Conservation (phyloP, 1,140 invertebrate species). For the Drosophila watanabei region DNA sequence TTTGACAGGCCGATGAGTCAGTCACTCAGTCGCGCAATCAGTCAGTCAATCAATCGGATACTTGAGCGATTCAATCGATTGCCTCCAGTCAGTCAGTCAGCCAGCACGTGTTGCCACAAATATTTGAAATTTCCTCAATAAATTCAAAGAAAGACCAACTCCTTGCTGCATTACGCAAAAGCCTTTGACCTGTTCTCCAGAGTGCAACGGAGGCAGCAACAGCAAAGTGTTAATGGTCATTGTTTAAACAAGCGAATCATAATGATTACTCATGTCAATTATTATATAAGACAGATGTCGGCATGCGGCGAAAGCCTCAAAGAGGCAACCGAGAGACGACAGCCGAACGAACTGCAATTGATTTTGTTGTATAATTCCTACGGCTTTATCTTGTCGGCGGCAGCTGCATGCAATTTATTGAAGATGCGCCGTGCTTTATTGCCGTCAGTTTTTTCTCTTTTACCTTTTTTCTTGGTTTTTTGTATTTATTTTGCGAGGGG, state of each 20-base stretch:
- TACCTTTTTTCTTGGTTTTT: neutral
- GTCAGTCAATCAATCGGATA: slow-evolving; percentile 46
- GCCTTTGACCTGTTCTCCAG: slow-evolving; percentile 12
- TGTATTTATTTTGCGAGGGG: neutral
- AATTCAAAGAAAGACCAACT: neutral
- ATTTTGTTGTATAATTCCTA: slow-evolving; percentile 80
- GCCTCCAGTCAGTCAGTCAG: slow-evolving; percentile 23
- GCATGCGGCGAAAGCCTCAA: slow-evolving; percentile 62
- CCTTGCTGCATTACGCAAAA: slow-evolving; percentile 37
- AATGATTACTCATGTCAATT: slow-evolving; percentile 74
- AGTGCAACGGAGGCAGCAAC: slow-evolving; percentile 14
- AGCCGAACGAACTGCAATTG: slow-evolving; percentile 59
- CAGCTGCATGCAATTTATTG: slow-evolving; percentile 76
- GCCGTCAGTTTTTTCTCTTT: slow-evolving; percentile 12
- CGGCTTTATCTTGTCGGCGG: slow-evolving; percentile 69
- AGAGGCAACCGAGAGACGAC: slow-evolving; percentile 30
- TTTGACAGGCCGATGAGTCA: slow-evolving; percentile 47
- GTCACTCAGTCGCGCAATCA: slow-evolving; percentile 43
- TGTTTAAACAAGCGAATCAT: slow-evolving; percentile 52
- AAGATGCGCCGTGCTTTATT: slow-evolving; percentile 73
- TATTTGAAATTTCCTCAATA: neutral
- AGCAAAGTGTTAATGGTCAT: slow-evolving; percentile 59
- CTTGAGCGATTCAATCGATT: slow-evolving; percentile 8
- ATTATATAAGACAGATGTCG: slow-evolving; percentile 72
- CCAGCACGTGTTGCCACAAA: slow-evolving; percentile 31